Conservation (phyloP, 2,113 vertebrate species). For the Sylvietta virens region DNA sequence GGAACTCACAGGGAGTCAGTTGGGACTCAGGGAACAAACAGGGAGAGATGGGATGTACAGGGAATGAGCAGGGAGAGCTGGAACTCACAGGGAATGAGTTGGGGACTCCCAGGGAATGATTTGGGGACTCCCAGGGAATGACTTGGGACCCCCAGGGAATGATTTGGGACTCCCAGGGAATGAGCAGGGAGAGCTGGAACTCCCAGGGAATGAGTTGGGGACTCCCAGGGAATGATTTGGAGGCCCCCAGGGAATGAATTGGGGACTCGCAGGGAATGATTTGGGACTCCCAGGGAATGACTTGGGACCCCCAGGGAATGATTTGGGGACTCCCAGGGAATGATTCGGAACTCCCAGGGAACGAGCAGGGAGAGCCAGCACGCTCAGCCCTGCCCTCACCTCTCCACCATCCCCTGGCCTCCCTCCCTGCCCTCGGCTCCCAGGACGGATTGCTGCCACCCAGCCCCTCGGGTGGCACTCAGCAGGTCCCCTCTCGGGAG, state of each 20-base stretch:
- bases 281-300: neutral
- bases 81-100: neutral
- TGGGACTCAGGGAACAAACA: neutral
- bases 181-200: too few species aligned
- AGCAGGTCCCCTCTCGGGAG: neutral
- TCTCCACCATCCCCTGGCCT: rapidly evolving
- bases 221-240: neutral
- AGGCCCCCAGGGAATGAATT: too few species aligned
- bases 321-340: neutral
- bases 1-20: neutral
- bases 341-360: neutral
- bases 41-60: rapidly evolving
- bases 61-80: neutral
- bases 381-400: neutral
- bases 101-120: neutral
- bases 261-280: neutral
- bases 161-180: too few species aligned
- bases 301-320: neutral
- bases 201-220: too few species aligned
- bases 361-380: neutral
- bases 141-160: too few species aligned
- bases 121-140: neutral
- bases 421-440: neutral
- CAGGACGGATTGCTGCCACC: neutral
- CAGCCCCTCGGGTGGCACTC: neutral